Evolutionary conservation across 2,888 invertebrate genomes (phyloP), one percentile per base, ranked within the genome.

Genomic region (Lasioglossum villosulum): DNA sequence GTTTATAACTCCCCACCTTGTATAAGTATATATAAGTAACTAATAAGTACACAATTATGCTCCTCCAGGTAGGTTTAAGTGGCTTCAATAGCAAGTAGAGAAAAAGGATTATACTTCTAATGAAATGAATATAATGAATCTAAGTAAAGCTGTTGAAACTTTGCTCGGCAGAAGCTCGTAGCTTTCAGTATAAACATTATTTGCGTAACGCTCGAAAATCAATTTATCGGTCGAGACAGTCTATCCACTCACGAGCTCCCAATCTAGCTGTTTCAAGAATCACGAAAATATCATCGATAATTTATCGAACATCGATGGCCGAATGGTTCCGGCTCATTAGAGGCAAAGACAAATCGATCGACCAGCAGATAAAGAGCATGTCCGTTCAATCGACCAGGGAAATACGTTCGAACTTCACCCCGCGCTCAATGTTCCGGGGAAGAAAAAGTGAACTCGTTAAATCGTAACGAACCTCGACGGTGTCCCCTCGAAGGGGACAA

Each of bases 401-500:
- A 34, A 76, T 76, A 37, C 76, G 76, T 66, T 68, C 76, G 66
- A 76, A 76, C 66, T 76, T 76, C n/a, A n/a, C 37, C 37, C 75
- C 37, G 52, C 48, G 45, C 66, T 39, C 45, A 68, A 76, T 76
- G 76, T 76, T 37, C 76, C 76, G 66, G 12, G 34, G 68, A 68
- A 76, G 76, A 76, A 76, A 76, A 76, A 76, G 68, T 63, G 68
- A 56, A 16, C 76, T 76, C 76, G 68, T 76, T 76, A 76, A 48
- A 68, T 37, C 37, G 76, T 68, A 76, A 76, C 68, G 68, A 76
- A 76, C n/a, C 63, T 48, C 37, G 34, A n/a, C 66, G 48, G 68
- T 39, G 76, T 27, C 16, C 48, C 10, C 66, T 68, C 34, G 66
- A 37, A 68, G 68, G 45, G 48, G 45, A 66, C 66, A 63, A 76